Base-by-base conservation (phyloP, 2,797 vertebrate species). In the Cichlasoma orientale region DNA sequence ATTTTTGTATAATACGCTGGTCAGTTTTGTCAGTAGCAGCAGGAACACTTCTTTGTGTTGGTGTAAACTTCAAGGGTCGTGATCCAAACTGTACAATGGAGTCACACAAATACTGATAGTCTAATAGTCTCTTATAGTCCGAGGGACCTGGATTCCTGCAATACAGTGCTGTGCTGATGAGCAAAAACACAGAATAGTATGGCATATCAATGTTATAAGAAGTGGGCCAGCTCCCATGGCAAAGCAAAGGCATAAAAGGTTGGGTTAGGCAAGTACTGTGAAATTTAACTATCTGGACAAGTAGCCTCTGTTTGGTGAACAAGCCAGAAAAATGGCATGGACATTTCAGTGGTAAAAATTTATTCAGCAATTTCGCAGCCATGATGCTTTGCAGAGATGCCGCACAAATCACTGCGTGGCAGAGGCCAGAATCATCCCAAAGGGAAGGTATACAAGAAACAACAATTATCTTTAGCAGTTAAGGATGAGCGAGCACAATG, bases 391-490 rank as follows among this genome's bases (percentile, higher is more conserved):
- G 50, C 77, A 41, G 77, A 82, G 80, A 72, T 27, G 61, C 50
- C 18, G 74, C 23, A 80, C 84, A 85, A 80, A 90, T 81, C 29
- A 63, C 74, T 52, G 81, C 78, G 29, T 52, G 80, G 84, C 85
- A 71, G 77, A 66, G 69, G 63, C 63, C 41, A 68, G 63, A 86
- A 84, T 72, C 79, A 70, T 83, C 85, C 91, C 76, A 9, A 85
- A 89, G 91, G 91, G 84, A 89, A 88, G 80, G 80, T 80, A 74
- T 82, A 91, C 88, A 85, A 90, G 90, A 86, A 90, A 90, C 91
- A 90, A 93, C 93, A 92, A 94, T 93, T 94, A 94, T 93, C 92
- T 90, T 80, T 80, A 84, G 90, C 90, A 87, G 91, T 92, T 93
- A 92, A 86, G 91, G 90, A 90, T 93, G 90, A 91, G 86, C 58